phyloP scores from a whole-genome alignment of 1,140 invertebrate species.

The Panagrolaimus sp. region DNA sequence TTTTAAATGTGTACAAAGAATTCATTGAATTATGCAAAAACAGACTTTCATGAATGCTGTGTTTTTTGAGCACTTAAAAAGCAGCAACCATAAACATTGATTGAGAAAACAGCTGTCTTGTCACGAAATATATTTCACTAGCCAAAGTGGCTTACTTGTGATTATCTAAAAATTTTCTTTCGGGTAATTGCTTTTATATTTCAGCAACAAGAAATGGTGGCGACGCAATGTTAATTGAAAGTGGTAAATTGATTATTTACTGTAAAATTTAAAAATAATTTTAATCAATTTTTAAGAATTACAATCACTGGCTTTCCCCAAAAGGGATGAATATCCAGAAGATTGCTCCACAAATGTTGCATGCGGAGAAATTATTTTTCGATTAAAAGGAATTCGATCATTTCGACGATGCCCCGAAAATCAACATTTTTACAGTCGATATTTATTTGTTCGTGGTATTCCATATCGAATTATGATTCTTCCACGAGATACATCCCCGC shows the following conservation, averaged over 20 bases:
- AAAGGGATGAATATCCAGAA: neutral
- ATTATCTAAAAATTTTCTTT: neutral
- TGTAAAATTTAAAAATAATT: too few species aligned
- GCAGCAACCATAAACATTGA: too few species aligned
- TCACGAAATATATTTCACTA: too few species aligned
- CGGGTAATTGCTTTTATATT: neutral
- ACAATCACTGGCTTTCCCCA: neutral
- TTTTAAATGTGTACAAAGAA: too few species aligned
- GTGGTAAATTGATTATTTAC: conserved; percentile 65
- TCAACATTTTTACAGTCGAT: neutral
- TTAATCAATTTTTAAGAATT: too few species aligned
- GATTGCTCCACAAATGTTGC: conserved; percentile 5
- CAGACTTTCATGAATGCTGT: too few species aligned
- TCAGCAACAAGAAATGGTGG: neutral
- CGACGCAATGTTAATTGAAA: conserved; percentile 76
- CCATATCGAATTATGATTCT: conserved; percentile 11
- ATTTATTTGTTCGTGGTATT: neutral
- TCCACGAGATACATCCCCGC: neutral
- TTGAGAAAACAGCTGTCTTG: too few species aligned
- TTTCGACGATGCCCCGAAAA: neutral
- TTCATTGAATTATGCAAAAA: too few species aligned
- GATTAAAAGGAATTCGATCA: neutral
- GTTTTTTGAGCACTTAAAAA: too few species aligned
- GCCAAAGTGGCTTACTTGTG: too few species aligned
- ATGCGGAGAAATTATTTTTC: neutral